Base-by-base conservation (phyloP, 2,113 vertebrate genomes). In the Pteruthius melanotis region DNA sequence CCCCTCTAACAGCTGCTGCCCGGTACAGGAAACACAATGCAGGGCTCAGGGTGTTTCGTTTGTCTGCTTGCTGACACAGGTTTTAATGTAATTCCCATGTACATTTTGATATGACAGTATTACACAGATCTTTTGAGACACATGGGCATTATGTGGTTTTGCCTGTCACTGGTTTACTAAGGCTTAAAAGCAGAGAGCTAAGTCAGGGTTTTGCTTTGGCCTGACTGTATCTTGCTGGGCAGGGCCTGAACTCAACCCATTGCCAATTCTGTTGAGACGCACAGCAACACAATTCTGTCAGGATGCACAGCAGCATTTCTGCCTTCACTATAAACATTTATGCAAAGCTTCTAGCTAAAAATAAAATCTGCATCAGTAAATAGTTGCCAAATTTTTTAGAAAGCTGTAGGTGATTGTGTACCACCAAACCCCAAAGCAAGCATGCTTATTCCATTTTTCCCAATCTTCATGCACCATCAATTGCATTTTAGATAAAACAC, bases 11-110 rank as follows among this genome's bases (percentile, higher is more conserved):
- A 83, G 50, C 47, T 5, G 0, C 15, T 14, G 47, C 33, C 17
- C 15, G 1, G 53, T 35, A 21, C 61, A 59, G 63, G 61, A 37
- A 64, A 61, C 11, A 52, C 40, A 61, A 8, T 0, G 0, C 47
- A 47, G 42, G 40, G 61, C 77, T 63, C 26, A 10, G 33, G 65
- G 28, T 3, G 23, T 83, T 82, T 91, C 64, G 24, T 94, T 21
- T 28, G 30, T 93, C 86, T 95, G 20, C 17, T 57, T 95, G 80
- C 96, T 96, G 90, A 95, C 91, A 89, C 92, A 96, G 95, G 94
- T 95, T 98, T 98, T 98, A 97, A 97, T 97, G 95, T 79, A 95
- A 96, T 94, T 97, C 95, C 96, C 96, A 97, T 95, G 90, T 93
- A 97, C 90, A 96, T 96, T 95, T 65, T 94, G 93, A 97, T 97